Base-by-base conservation (phyloP, 2,797 vertebrate genomes). In the Nothura maculosa region DNA sequence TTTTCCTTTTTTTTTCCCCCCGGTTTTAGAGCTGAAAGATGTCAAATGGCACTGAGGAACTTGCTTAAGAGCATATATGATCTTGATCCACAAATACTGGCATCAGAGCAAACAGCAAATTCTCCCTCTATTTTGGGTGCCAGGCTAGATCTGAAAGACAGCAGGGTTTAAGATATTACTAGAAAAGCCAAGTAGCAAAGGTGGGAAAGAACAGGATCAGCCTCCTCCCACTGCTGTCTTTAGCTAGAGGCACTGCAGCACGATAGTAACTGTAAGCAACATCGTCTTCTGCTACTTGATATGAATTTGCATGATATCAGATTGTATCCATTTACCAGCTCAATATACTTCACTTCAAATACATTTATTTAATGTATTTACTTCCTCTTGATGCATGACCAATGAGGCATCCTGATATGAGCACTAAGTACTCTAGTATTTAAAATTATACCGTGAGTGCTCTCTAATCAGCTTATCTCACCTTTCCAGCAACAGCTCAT, bases 221-320 rank as follows among this genome's bases (percentile, higher is more conserved):
- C 1, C 0, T 82, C 22, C 57, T 92, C 82, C 50, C 61, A 34
- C n/a, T 58, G 48, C 42, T 90, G 58, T 54, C 81, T 90, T 73
- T 89, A 89, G 69, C 85, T 73, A 45, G 81, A 89, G 63, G 82
- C 81, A 85, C 21, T 74, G 87, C 63, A 85, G 32, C 25, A 50
- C 30, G 32, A 47, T 36, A 25, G 19, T 38, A 69, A 28, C 45
- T 69, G 30, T 38, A 52, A 81, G 80, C 60, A 92, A 78, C 85
- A 81, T 73, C 12, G 74, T 92, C 90, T 85, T 47, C 77, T 34
- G 48, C 66, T 87, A 79, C 87, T 96, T 87, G 70, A 91, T 93
- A 57, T 86, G 77, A 92, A 96, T 96, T 96, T 92, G 77, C 92
- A 93, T 90, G 87, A 69, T 94, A 95, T 93, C 94, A 95, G 90